Percentiles rank a stretch among this genome's conserved stretches.
Evolutionary conservation across 2,797 vertebrate species (phyloP).

Genomic region (Pseudochirops corinnae): DNA sequence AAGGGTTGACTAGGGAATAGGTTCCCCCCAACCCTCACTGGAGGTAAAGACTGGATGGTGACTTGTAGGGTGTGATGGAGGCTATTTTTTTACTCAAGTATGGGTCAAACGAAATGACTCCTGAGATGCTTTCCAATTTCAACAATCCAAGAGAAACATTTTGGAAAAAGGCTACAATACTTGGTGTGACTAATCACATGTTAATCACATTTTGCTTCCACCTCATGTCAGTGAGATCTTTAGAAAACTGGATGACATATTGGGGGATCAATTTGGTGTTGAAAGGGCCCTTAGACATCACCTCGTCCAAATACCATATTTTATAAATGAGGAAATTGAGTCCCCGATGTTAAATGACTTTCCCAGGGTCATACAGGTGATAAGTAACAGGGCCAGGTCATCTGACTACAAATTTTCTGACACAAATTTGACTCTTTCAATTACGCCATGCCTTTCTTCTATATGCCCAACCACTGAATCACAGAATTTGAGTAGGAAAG

Average conservation of each 20-base stretch:
- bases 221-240: neutral
- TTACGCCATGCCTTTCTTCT: neutral
- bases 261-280: neutral
- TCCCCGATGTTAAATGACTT: neutral
- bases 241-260: neutral
- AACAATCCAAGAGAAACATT: neutral
- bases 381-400: neutral
- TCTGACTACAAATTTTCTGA: neutral
- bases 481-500: neutral
- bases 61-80: neutral
- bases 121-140: neutral
- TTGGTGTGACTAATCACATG: neutral
- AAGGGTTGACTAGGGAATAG: neutral
- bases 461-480: neutral
- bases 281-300: neutral
- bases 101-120: neutral
- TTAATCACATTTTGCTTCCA: neutral
- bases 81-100: neutral
- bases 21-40: neutral
- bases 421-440: neutral
- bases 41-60: neutral
- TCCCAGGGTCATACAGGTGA: neutral
- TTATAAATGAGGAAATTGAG: neutral
- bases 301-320: neutral
- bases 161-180: neutral